Base-by-base conservation (phyloP, 2,113 vertebrate species). In the Laterallus jamaicensis region DNA sequence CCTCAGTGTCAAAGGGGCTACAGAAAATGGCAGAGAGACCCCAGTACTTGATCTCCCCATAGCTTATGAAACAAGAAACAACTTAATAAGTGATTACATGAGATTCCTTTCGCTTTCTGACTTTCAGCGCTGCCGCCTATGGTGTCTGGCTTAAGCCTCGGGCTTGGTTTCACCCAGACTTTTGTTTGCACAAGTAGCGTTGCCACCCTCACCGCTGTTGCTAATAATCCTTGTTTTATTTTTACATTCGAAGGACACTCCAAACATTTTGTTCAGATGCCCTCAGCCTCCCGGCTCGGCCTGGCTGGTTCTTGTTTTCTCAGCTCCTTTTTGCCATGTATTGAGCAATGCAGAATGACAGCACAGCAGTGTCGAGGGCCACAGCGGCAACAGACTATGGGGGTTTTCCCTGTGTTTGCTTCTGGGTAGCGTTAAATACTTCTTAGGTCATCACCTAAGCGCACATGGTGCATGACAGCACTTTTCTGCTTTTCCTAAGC, bases 171-270 rank as follows among this genome's bases (percentile, higher is more conserved):
- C 97, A 87, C 86, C 96, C 86, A 90, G 95, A 95, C 94, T 94
- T 97, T 75, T 98, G 98, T 98, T 98, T 98, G 96, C 95, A 97
- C 98, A 98, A 98, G 97, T 97, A 97, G 93, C 86, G 86, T 96
- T 96, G 58, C 73, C 93, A 66, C 78, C 64, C 37, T 88, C 82
- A 97, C 97, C 88, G 28, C 92, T 88, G 77, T 69, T 86, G 86
- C 88, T 97, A 98, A 92, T 95, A 96, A 96, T 94, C 96, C 84
- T 91, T 32, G 88, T 86, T 96, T 96, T 97, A 95, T 96, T 97
- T 96, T 95, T 95, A 95, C 91, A 94, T 97, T 91, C 39, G 87
- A 87, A 96, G 96, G 93, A 96, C 92, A 44, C 80, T 95, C 92
- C 96, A 92, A 82, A 86, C 82, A 68, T 79, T 84, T 83, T 26